These are phyloP conservation scores for Drosophila ficusphila DNA, from an alignment of 1,140 invertebrate genomes.

Conservation along the genomic window DNA sequence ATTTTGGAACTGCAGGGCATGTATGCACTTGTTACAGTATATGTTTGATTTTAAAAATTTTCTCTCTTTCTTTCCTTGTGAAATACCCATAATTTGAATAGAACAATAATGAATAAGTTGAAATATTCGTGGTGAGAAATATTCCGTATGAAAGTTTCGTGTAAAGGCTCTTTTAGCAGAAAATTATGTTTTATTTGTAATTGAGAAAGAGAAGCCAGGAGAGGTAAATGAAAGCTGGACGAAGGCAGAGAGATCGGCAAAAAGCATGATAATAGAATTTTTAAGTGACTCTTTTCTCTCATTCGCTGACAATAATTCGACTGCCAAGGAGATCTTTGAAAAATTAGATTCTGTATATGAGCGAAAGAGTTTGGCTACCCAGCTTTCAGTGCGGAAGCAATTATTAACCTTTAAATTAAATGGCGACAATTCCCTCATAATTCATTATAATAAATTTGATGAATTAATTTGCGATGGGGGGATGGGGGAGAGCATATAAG, in stretches of 20 bases:
- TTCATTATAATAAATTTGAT: slow-evolving; percentile 82
- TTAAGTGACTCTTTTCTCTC: slow-evolving; percentile 74
- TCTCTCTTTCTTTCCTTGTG: too few relatives aligned
- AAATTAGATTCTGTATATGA: slow-evolving; percentile 82
- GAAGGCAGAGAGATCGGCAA: too few relatives aligned
- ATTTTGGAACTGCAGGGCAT: too few relatives aligned
- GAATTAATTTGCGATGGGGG: slow-evolving; percentile 82
- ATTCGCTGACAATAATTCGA: slow-evolving; percentile 64
- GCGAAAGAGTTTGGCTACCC: slow-evolving; percentile 80
- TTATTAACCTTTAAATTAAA: slow-evolving; percentile 79
- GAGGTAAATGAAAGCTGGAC: too few relatives aligned
- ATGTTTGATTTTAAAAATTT: too few relatives aligned
- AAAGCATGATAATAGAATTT: slow-evolving; percentile 75
- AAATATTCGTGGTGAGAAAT: neutral
- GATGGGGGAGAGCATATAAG: too few relatives aligned
- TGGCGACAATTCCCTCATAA: slow-evolving; percentile 64
- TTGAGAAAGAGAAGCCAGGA: too few relatives aligned
- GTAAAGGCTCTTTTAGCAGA: too few relatives aligned
- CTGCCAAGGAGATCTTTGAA: slow-evolving; percentile 72
- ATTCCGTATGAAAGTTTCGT: too few relatives aligned
- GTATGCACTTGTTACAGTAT: too few relatives aligned
- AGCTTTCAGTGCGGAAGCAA: slow-evolving; percentile 77
- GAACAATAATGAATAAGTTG: neutral
- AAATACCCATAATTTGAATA: too few relatives aligned
- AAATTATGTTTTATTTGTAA: too few relatives aligned